These are phyloP conservation scores for Proales similis DNA, from an alignment of 1,140 invertebrate genomes.

Conservation along the genomic window DNA sequence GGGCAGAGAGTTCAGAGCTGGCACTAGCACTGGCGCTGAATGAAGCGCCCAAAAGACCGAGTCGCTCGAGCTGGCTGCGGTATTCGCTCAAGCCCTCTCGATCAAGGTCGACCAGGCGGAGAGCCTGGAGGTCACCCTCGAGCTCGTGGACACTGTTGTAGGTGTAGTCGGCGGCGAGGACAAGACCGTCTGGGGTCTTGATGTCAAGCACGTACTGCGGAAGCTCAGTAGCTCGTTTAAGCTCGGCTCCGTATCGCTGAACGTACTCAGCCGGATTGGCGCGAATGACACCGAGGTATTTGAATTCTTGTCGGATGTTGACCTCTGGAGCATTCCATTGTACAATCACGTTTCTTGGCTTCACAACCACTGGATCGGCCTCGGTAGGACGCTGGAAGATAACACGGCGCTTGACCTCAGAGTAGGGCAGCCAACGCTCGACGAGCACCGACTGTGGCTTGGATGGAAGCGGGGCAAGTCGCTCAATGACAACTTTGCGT, in stretches of 20 bases:
- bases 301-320: slow-evolving; percentile 21
- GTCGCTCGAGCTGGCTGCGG: slow-evolving; percentile 25
- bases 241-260: slow-evolving; percentile 10
- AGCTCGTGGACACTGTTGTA: slow-evolving; percentile 33
- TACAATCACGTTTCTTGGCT: slow-evolving; percentile 33
- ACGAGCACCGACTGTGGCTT: slow-evolving; percentile 35
- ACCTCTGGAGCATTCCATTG: slow-evolving; percentile 30
- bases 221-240: slow-evolving; percentile 19
- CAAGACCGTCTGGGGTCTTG: slow-evolving; percentile 8
- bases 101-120: slow-evolving; percentile 22
- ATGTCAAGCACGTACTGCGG: slow-evolving; percentile 21
- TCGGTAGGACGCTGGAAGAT: slow-evolving; percentile 21
- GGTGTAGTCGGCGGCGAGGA: slow-evolving; percentile 25
- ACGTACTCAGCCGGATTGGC: slow-evolving; percentile 28
- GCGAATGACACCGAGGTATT: slow-evolving; percentile 29
- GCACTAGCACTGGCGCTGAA: no score
- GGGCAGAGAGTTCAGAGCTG: no score
- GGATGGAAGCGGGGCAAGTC: slow-evolving; percentile 35
- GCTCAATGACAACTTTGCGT: slow-evolving; percentile 38
- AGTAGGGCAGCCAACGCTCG: slow-evolving; percentile 37
- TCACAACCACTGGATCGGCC: background rate
- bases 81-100: slow-evolving; percentile 32
- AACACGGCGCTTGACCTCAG: slow-evolving; percentile 22
- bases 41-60: no score
- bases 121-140: slow-evolving; percentile 27